These are phyloP conservation scores for Pantherophis vulpinus DNA, from an alignment of 2,797 vertebrate species.

Conservation along the genomic window DNA sequence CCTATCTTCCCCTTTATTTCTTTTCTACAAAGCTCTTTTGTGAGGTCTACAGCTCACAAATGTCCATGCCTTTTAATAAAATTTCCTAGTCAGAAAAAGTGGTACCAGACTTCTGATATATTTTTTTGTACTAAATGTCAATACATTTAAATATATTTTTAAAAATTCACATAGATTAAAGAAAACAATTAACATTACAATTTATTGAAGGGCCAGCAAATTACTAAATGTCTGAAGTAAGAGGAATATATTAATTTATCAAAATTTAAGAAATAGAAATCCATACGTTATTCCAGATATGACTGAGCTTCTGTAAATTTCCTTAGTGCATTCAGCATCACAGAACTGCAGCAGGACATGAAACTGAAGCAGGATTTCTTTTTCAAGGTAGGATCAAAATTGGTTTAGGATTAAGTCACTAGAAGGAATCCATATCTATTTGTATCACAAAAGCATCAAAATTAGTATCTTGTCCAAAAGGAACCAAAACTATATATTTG, in stretches of 20 bases:
- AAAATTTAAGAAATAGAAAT: background rate
- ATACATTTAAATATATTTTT: background rate
- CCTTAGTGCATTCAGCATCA: background rate
- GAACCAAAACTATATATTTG: background rate
- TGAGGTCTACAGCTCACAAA: background rate
- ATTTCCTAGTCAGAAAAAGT: background rate
- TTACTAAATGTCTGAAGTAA: background rate
- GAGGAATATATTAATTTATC: constrained; percentile 5
- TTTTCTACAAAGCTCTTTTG: background rate
- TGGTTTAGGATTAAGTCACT: background rate
- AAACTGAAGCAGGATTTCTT: background rate
- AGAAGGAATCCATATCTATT: background rate
- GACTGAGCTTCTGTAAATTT: background rate
- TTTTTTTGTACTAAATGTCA: background rate
- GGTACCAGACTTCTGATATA: background rate
- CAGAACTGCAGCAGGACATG: background rate
- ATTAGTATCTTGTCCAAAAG: background rate
- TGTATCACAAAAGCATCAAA: background rate
- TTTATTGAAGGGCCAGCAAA: background rate
- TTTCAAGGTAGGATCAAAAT: background rate
- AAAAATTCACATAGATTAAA: background rate
- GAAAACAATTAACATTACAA: background rate
- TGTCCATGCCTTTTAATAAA: background rate
- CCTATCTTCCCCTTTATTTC: background rate
- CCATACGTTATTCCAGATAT: constrained; percentile 9